These are phyloP conservation scores for Dromius quadrimaculatus DNA, from an alignment of 2,888 invertebrate genomes.

Conservation along the genomic window DNA sequence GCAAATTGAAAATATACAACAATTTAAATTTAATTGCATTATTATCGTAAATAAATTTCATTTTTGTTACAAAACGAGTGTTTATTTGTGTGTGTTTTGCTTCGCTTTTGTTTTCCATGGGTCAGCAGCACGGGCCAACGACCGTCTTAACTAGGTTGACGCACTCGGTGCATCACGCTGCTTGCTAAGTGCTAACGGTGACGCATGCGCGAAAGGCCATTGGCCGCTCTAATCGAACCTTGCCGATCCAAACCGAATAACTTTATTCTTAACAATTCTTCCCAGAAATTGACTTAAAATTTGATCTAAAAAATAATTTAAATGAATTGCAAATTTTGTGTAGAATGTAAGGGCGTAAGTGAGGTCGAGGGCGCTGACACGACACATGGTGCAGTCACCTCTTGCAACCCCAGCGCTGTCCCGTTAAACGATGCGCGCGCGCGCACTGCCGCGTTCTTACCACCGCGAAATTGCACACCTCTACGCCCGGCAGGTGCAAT, in stretches of 20 bases:
- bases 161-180: slow-evolving; percentile 40
- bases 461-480: slow-evolving; percentile 17
- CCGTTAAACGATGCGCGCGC: slow-evolving; percentile 23
- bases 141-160: slow-evolving; percentile 52
- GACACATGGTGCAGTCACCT: slow-evolving; percentile 41
- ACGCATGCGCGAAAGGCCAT: slow-evolving; percentile 51
- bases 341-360: not conserved
- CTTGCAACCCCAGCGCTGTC: slow-evolving; percentile 39
- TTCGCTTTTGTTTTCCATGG: slow-evolving; percentile 52
- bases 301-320: no score
- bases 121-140: slow-evolving; percentile 51
- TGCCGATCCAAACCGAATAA: slow-evolving; percentile 14
- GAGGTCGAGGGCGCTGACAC: slow-evolving; percentile 34
- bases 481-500: slow-evolving; percentile 39
- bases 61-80: no score
- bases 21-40: no score
- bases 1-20: no score
- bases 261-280: not conserved
- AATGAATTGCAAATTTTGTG: not conserved
- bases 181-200: slow-evolving; percentile 30
- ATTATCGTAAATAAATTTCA: no score
- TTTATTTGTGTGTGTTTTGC: slow-evolving; percentile 41
- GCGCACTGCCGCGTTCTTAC: slow-evolving; percentile 41
- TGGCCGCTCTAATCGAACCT: slow-evolving; percentile 32
- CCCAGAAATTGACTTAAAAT: no score